Conservation (phyloP, 2,797 vertebrate species). For the Rhincodon typus region DNA sequence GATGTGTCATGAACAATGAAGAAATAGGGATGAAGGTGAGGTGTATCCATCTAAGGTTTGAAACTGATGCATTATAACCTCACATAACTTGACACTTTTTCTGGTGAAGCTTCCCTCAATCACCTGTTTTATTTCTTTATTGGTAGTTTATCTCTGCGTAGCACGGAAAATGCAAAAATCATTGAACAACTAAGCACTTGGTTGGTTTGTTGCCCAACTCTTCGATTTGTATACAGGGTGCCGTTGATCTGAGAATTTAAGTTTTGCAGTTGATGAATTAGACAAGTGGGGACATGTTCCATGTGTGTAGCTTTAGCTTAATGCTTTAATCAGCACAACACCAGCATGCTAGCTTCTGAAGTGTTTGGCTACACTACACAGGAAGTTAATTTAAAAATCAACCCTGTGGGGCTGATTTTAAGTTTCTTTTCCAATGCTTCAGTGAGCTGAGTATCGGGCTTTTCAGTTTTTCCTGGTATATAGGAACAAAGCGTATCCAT, state of each 20-base stretch:
- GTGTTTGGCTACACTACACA: not conserved
- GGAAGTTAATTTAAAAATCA: not conserved
- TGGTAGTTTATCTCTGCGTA: not conserved
- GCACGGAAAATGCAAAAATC: not conserved
- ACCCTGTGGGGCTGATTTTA: not conserved
- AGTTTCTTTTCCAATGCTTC: not conserved
- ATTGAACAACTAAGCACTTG: not conserved
- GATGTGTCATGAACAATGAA: not conserved
- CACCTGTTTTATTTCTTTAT: not conserved
- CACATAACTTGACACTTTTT: not conserved
- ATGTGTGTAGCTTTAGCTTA: not conserved
- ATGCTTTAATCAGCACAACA: not conserved
- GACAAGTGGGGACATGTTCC: conserved; percentile 5
- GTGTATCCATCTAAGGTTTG: not conserved
- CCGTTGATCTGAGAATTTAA: not conserved
- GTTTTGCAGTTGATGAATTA: not conserved
- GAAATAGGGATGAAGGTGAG: not conserved
- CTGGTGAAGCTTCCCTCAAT: not conserved
- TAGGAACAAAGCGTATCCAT: not conserved
- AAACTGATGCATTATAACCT: too few relatives aligned
- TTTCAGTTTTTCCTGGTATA: not conserved
- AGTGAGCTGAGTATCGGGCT: not conserved
- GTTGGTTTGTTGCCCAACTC: not conserved
- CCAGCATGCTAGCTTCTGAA: not conserved
- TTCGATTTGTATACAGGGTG: not conserved